Evolutionary conservation across 2,888 invertebrate species (phyloP).

Genomic region (Campoplex capitator): DNA sequence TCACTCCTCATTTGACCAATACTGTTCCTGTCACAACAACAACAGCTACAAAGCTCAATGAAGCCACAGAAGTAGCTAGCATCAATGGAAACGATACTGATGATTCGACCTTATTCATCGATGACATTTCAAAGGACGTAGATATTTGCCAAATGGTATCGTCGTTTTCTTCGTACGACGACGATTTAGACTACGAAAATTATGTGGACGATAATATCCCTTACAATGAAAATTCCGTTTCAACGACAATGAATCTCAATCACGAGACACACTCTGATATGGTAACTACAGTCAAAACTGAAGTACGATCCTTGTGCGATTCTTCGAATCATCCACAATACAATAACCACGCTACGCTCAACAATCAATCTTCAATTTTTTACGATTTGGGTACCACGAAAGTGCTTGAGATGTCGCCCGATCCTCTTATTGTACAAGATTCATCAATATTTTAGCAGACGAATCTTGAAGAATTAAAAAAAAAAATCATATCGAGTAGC

Average conservation of each 20-base stretch:
- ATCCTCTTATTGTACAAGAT: slow-evolving; percentile 15
- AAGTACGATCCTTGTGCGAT: slow-evolving; percentile 24
- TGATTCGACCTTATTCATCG: background rate
- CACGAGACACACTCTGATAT: background rate
- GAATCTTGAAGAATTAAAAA: background rate
- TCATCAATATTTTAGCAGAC: background rate
- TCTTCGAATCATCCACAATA: background rate
- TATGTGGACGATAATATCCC: background rate
- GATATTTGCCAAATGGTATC: slow-evolving; percentile 31
- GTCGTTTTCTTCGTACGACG: slow-evolving; percentile 45
- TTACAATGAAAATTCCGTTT: slow-evolving; percentile 19
- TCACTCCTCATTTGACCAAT: background rate
- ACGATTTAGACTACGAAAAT: slow-evolving; percentile 43
- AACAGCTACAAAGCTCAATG: background rate
- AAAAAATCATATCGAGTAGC: background rate
- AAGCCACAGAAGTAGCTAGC: background rate
- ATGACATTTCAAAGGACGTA: slow-evolving; percentile 6
- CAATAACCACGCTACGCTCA: background rate
- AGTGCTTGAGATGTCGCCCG: background rate
- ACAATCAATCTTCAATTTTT: background rate
- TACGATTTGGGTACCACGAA: slow-evolving; percentile 18
- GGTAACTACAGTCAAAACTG: slow-evolving; percentile 14
- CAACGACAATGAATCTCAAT: background rate
- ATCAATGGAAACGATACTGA: slow-evolving; percentile 1
- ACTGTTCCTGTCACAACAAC: background rate